Evolutionary conservation across 2,888 invertebrate species (phyloP), one percentile per base, ranked within the genome.

Genomic region (Physocephala rufipes): DNA sequence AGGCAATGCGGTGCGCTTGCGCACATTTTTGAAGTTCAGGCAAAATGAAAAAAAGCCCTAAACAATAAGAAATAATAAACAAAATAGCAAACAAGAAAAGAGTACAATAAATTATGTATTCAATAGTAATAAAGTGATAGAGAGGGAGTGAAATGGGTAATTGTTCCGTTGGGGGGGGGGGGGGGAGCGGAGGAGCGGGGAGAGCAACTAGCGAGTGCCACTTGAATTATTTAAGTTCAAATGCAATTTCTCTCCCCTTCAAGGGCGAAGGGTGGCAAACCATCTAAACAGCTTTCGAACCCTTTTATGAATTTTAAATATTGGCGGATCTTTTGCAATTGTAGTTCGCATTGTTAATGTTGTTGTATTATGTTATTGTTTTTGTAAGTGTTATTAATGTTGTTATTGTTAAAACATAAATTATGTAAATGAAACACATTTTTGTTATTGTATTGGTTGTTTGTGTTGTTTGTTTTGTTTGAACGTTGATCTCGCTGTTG

Each of bases 211-310:
- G 45, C 51, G 67, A 67, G 67, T 67, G 24, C 67, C 67, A 67
- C 67, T 67, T 67, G 36, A 67, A 58, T 24, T 12, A 28, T 19
- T 64, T 49, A 58, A 67, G 67, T 67, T 55, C 26, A 36, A n/a
- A 7, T 9, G 36, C 36, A 36, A 7, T 36, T 36, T 36, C 9
- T 36, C 36, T 4, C n/a, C n/a, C n/a, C n/a, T 67, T 55, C 19
- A 67, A 36, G 43, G 16, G 36, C 43, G 36, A 13, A 28, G n/a
- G 9, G 13, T 7, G 49, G 28, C 43, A 24, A 19, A 19, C 53
- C 19, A 58, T 21, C 55, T 36, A 49, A 26, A 7, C 49, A 28
- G 28, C 64, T 47, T 47, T 45, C 28, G 1, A 1, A 21, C 36
- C 36, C 36, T 36, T 9, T 36, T 9, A 36, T 9, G 36, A 36